Conservation (phyloP, 2,797 vertebrate genomes). For the Petrocephalus schoutedeni region DNA sequence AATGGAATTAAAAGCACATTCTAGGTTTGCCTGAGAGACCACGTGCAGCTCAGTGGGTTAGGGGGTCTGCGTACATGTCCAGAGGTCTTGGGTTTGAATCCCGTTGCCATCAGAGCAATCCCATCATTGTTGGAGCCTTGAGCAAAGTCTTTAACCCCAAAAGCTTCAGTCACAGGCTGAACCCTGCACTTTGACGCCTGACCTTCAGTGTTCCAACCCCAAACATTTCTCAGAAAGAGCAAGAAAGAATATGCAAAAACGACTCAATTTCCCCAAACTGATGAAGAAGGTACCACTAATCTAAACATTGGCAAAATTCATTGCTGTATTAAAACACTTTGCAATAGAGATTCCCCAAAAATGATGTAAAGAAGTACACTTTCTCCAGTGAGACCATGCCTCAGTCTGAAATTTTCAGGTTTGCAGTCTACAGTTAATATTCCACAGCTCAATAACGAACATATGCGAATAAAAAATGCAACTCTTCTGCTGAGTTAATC, state of each 20-base stretch:
- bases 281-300: not conserved
- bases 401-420: not conserved
- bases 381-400: not conserved
- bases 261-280: not conserved
- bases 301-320: not conserved
- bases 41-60: not conserved
- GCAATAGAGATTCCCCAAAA: not conserved
- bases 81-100: not conserved
- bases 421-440: not conserved
- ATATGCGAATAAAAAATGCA: not conserved
- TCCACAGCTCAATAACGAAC: not conserved
- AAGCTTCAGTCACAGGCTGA: not conserved
- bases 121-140: not conserved
- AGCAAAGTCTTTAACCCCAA: not conserved
- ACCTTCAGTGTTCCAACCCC: not conserved
- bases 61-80: not conserved
- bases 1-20: not conserved
- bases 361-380: not conserved
- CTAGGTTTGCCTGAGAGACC: not conserved
- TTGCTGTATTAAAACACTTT: not conserved
- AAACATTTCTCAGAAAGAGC: not conserved
- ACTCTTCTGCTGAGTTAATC: not conserved
- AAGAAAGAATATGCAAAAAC: not conserved
- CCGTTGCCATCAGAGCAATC: not conserved
- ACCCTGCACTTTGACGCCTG: not conserved